A percentile compares a stretch with the other conserved stretches of the same genome.
Evolutionary conservation across 2,888 invertebrate species (phyloP).

Genomic region (Melanchra persicariae): DNA sequence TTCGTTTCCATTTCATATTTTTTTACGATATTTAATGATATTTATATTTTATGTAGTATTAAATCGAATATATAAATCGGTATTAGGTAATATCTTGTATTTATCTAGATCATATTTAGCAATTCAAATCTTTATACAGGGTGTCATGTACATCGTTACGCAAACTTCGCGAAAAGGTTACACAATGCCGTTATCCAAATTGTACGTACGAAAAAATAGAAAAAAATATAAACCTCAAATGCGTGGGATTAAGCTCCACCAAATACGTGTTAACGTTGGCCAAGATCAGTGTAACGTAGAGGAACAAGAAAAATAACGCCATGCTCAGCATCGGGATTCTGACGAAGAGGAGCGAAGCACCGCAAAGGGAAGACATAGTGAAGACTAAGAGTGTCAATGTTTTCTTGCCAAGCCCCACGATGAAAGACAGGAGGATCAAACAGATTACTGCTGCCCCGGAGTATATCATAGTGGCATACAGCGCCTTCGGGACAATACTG

Average conservation of each 20-base stretch:
- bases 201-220: too few species aligned
- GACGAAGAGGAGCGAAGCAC: constrained; percentile 76
- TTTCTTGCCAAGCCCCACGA: constrained; percentile 81
- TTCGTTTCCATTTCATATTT: too few species aligned
- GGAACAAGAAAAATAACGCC: constrained; percentile 79
- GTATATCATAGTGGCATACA: constrained; percentile 83
- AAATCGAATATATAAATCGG: too few species aligned
- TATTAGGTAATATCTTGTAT: too few species aligned
- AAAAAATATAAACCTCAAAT: constrained; percentile 75
- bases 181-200: too few species aligned
- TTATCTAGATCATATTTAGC: too few species aligned
- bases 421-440: constrained; percentile 77
- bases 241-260: constrained; percentile 87
- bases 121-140: too few species aligned
- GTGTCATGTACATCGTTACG: too few species aligned
- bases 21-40: too few species aligned
- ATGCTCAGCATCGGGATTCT: constrained; percentile 80
- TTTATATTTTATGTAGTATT: too few species aligned
- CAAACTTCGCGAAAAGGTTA: too few species aligned
- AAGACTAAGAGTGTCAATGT: constrained; percentile 77
- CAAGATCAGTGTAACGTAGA: constrained; percentile 80
- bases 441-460: constrained; percentile 74
- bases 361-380: constrained; percentile 70
- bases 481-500: constrained; percentile 75
- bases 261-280: constrained; percentile 84